Evolutionary conservation across 1,140 invertebrate genomes (phyloP).

Genomic region (Drosophila bipectinata): DNA sequence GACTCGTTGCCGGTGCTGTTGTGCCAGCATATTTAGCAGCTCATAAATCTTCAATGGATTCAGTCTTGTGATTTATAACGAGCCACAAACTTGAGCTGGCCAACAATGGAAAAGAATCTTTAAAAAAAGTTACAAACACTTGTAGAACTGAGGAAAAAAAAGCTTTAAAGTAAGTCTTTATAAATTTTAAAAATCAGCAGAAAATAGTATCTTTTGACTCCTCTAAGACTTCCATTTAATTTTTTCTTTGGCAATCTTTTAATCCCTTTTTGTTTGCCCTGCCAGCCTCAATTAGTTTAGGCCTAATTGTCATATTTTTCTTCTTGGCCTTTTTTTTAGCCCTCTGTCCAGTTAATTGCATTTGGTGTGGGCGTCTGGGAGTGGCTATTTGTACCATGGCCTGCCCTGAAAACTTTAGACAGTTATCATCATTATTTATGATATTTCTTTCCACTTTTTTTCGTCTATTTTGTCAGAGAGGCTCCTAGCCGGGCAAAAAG

Average conservation of each 20-base stretch:
- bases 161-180: not conserved
- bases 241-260: not conserved
- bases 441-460: slow-evolving; percentile 61
- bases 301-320: slow-evolving; percentile 58
- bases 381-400: slow-evolving; percentile 45
- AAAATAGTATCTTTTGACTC: not conserved
- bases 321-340: slow-evolving; percentile 20
- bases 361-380: slow-evolving; percentile 39
- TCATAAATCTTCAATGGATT: slow-evolving; percentile 75
- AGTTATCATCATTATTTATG: slow-evolving; percentile 82
- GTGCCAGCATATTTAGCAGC: slow-evolving; percentile 70
- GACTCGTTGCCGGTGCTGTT: slow-evolving; percentile 21
- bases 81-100: slow-evolving; percentile 41
- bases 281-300: slow-evolving; percentile 52
- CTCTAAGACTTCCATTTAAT: not conserved
- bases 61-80: slow-evolving; percentile 69
- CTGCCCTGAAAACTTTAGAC: slow-evolving; percentile 52
- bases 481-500: slow-evolving; percentile 39
- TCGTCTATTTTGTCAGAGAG: slow-evolving; percentile 14
- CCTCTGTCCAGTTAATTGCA: slow-evolving; percentile 45
- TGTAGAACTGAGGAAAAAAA: not conserved
- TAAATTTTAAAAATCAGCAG: not conserved
- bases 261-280: slow-evolving; percentile 30
- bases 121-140: not conserved
- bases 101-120: slow-evolving; percentile 16